Evolutionary conservation across 2,797 vertebrate genomes (phyloP), one percentile per base, ranked within the genome.

Genomic region (Fistularia commersonii): DNA sequence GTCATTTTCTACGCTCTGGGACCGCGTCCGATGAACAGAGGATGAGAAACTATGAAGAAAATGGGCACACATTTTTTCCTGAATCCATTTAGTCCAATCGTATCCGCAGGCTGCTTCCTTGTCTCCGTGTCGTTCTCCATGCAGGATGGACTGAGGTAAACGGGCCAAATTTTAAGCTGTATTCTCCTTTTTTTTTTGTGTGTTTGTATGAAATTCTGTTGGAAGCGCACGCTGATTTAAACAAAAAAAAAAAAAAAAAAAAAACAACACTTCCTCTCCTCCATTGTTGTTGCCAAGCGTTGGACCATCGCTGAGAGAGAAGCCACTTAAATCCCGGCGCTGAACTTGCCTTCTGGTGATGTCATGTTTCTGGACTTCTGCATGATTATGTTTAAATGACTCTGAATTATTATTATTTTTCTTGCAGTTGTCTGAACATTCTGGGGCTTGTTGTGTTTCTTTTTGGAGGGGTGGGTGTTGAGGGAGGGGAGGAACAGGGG

Each of bases 131-230:
- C 8, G 11, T 37, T 35, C 36, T 6, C 15, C 7, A 12, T 0
- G n/a, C 3, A 3, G 7, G 6, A 11, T 45, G n/a, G 7, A 32
- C 23, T 50, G 10, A 48, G 54, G 54, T 70, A 54, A 62, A 51
- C 39, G 58, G 66, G 66, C 63, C 74, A 77, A 77, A 75, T 57
- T 48, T 6, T 15, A 34, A 42, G 45, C 50, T 47, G 45, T n/a
- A n/a, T n/a, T 67, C 33, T 48, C 61, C n/a, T 5, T 42, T 44
- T 48, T 31, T 13, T 15, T 50, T 56, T 41, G 1, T 42, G 36
- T 15, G 8, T 51, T 55, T 11, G 15, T 6, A 5, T 71, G 46
- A 41, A 43, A 56, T 14, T 8, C 38, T 52, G 52, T 39, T 64
- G 47, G 52, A 54, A n/a, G n/a, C n/a, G n/a, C n/a, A n/a, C n/a